These are phyloP conservation scores for Myocastor coypus DNA, from an alignment of 2,113 vertebrate species.

Conservation along the genomic window DNA sequence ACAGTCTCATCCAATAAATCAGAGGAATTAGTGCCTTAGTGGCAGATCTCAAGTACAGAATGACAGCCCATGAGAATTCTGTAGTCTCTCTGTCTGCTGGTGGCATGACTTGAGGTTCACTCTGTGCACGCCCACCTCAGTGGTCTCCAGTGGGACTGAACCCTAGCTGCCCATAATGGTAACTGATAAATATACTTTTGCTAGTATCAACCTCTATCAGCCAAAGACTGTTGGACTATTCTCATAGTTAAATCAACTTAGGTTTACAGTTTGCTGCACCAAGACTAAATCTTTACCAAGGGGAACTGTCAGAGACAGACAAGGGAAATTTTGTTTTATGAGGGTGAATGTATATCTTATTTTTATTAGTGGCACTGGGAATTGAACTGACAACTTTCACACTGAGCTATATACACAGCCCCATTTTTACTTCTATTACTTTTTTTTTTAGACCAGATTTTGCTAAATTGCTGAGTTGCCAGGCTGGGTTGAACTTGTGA, in stretches of 20 bases:
- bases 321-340: background rate
- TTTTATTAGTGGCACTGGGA: background rate
- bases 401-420: background rate
- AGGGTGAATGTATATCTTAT: background rate
- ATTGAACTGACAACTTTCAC: background rate
- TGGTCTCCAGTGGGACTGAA: background rate
- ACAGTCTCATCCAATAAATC: background rate
- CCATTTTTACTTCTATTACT: background rate
- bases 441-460: background rate
- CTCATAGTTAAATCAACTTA: background rate
- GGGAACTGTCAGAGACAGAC: background rate
- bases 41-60: background rate
- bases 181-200: background rate
- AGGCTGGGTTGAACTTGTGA: background rate
- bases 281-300: background rate
- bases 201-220: background rate
- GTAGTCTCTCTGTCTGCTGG: background rate
- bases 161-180: background rate
- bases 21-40: background rate
- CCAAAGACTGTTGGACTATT: background rate
- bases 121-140: background rate
- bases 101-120: background rate
- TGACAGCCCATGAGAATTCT: background rate
- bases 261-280: background rate
- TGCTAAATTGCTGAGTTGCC: background rate